phyloP scores from a whole-genome alignment of 1,140 invertebrate species.

The Oryctes rhinoceros region DNA sequence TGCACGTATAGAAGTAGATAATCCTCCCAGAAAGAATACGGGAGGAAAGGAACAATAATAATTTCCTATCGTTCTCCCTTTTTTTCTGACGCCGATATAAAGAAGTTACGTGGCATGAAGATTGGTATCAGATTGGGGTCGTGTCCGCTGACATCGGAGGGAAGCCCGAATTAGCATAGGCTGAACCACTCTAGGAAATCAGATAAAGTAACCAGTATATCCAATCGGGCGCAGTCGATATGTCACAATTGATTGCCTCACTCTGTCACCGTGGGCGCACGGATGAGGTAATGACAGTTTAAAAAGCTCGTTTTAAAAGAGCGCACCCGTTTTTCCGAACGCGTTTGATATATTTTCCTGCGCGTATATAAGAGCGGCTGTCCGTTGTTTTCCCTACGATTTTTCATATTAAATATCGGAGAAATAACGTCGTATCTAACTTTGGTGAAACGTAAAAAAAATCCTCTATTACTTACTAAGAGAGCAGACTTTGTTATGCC shows the following conservation, averaged over 20 bases:
- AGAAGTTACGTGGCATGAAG: slow-evolving; percentile 36
- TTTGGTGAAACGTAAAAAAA: too few relatives aligned
- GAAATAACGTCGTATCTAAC: too few relatives aligned
- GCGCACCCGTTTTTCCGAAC: not conserved
- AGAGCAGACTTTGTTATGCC: too few relatives aligned
- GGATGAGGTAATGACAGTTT: slow-evolving; percentile 39
- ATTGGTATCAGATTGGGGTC: slow-evolving; percentile 44
- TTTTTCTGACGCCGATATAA: slow-evolving; percentile 34
- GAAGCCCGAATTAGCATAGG: slow-evolving; percentile 45
- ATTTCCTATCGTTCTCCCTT: slow-evolving; percentile 36
- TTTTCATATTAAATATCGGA: too few relatives aligned
- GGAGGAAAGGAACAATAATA: slow-evolving; percentile 17
- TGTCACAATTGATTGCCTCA: slow-evolving; percentile 47
- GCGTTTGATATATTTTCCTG: not conserved
- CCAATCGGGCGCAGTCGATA: slow-evolving; percentile 44
- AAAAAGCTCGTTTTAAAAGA: slow-evolving; percentile 17
- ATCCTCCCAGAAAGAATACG: not conserved
- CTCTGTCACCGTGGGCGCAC: slow-evolving; percentile 38
- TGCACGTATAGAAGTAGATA: not conserved
- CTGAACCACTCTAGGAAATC: slow-evolving; percentile 40
- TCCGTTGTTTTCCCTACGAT: too few relatives aligned
- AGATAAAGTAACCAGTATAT: slow-evolving; percentile 43
- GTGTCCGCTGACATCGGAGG: slow-evolving; percentile 41
- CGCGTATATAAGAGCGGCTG: not conserved
- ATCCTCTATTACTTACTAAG: too few relatives aligned